phyloP scores from a whole-genome alignment of 2,797 vertebrate genomes.

The Pelodytes ibericus region DNA sequence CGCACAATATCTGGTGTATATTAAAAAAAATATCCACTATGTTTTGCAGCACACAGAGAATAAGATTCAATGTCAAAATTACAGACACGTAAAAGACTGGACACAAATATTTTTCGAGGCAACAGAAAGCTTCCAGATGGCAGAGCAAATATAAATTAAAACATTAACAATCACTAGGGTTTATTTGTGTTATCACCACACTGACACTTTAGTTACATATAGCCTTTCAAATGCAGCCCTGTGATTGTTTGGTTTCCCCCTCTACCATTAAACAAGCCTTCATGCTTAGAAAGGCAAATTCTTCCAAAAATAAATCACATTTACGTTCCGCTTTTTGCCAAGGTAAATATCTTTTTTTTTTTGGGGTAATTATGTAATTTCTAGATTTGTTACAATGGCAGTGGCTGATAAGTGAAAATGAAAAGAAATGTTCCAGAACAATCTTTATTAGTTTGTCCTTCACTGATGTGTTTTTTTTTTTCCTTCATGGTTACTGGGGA shows the following conservation, averaged over 20 bases:
- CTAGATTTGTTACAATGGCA: slow-evolving; percentile 76
- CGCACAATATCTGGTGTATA: not conserved
- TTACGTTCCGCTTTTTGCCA: slow-evolving; percentile 75
- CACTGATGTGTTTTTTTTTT: slow-evolving; percentile 68
- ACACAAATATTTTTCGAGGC: not conserved
- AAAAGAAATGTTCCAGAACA: slow-evolving; percentile 79
- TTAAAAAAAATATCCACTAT: not conserved
- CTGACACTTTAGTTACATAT: slow-evolving; percentile 73
- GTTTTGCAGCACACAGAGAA: slow-evolving; percentile 7
- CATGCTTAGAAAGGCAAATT: slow-evolving; percentile 75
- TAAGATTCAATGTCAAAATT: too few relatives aligned
- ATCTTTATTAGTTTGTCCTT: slow-evolving; percentile 78
- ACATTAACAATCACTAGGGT: slow-evolving; percentile 56
- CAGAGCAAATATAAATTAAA: slow-evolving; percentile 42
- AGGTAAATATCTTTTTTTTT: slow-evolving; percentile 81
- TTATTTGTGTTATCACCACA: slow-evolving; percentile 79
- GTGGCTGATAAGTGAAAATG: slow-evolving; percentile 81
- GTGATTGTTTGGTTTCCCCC: slow-evolving; percentile 73
- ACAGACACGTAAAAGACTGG: not conserved
- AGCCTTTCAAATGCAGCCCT: slow-evolving; percentile 69
- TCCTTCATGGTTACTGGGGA: too few relatives aligned
- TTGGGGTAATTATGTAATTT: slow-evolving; percentile 85
- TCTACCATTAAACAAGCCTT: slow-evolving; percentile 82
- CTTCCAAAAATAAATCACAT: slow-evolving; percentile 85
- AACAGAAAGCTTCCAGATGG: slow-evolving; percentile 61